Evolutionary conservation across 92 coral and sea anemone species (phyloP).

Genomic region (Epizoanthus rinbou): DNA sequence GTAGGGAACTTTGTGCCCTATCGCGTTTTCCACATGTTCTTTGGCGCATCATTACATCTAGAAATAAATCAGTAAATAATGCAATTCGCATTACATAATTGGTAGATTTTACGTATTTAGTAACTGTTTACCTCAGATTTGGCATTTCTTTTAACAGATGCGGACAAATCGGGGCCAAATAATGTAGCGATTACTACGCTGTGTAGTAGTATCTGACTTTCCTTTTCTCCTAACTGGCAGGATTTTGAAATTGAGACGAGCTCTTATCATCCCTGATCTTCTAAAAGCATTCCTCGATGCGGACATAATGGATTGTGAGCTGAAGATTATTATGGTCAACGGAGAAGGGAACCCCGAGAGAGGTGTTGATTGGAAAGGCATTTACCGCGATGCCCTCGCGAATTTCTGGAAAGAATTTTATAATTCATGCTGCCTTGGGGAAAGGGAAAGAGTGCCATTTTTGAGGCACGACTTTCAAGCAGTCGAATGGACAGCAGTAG

Average conservation of each 20-base stretch:
- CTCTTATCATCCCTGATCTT: conserved; percentile 23
- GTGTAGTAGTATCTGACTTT: conserved; percentile 7
- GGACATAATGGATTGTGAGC: conserved; percentile 25
- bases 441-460: conserved; percentile 60
- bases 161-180: neutral
- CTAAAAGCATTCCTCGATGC: conserved; percentile 16
- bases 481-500: conserved; percentile 46
- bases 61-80: too few relatives aligned
- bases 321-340: conserved; percentile 18
- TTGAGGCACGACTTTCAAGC: conserved; percentile 48
- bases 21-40: too few relatives aligned
- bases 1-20: too few relatives aligned
- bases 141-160: neutral
- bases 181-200: conserved; percentile 4
- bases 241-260: conserved; percentile 21
- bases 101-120: too few relatives aligned
- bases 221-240: neutral
- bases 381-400: conserved; percentile 69
- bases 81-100: too few relatives aligned
- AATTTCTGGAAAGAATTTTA: conserved; percentile 68
- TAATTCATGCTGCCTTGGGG: conserved; percentile 57
- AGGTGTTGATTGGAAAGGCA: conserved; percentile 45
- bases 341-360: conserved; percentile 28
- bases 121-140: too few relatives aligned
- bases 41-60: too few relatives aligned